phyloP scores from a whole-genome alignment of 2,888 invertebrate genomes.

The Epinotia nisella region DNA sequence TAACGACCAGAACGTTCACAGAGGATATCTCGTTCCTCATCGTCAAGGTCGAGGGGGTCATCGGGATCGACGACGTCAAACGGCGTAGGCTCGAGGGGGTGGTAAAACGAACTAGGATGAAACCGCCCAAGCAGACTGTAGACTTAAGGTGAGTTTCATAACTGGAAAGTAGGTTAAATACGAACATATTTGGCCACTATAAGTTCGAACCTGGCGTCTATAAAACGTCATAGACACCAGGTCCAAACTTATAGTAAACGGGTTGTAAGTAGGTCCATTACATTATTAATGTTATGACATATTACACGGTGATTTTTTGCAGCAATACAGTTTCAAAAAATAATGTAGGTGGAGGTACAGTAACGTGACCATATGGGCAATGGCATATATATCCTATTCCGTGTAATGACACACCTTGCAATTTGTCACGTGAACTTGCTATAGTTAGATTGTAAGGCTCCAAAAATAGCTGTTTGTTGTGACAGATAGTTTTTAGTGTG shows the following conservation, averaged over 20 bases:
- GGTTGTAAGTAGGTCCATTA: too few species aligned
- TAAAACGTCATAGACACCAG: too few species aligned
- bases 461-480: too few species aligned
- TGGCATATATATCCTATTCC: too few species aligned
- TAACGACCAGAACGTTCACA: slow-evolving; percentile 62
- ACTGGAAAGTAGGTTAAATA: not conserved
- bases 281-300: too few species aligned
- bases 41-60: slow-evolving; percentile 67
- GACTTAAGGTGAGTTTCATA: slow-evolving; percentile 65
- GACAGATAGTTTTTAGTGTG: too few species aligned
- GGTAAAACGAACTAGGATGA: slow-evolving; percentile 58
- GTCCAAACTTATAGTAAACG: too few species aligned
- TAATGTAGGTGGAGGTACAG: not conserved
- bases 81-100: slow-evolving; percentile 59
- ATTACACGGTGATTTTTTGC: not conserved
- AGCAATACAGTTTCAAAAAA: not conserved
- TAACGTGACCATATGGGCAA: too few species aligned
- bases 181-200: not conserved
- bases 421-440: too few species aligned
- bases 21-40: slow-evolving; percentile 72
- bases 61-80: slow-evolving; percentile 55
- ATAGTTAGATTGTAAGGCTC: too few species aligned
- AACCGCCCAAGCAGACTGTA: slow-evolving; percentile 64
- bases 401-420: too few species aligned
- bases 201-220: too few species aligned